phyloP scores from a whole-genome alignment of 1,140 invertebrate species.

The Phymorhynchus buccinoides region DNA sequence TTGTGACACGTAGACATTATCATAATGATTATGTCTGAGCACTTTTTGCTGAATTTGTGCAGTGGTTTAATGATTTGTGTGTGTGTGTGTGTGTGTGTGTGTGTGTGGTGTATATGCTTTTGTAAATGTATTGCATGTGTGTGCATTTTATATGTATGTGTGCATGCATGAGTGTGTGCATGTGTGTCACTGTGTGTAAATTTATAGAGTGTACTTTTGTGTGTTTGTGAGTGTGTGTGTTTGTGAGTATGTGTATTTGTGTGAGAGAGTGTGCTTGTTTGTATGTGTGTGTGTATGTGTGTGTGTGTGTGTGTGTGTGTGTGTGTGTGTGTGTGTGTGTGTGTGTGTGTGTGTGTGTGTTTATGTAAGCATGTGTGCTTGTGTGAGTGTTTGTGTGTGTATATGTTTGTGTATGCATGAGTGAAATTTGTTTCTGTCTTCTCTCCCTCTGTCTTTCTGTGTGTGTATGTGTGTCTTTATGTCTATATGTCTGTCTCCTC shows the following conservation, averaged over 20 bases:
- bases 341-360: too few species aligned
- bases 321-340: background rate
- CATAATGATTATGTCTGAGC: background rate
- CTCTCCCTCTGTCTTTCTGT: too few species aligned
- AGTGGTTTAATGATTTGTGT: background rate
- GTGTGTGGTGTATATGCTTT: background rate
- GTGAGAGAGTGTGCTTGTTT: background rate
- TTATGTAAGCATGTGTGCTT: too few species aligned
- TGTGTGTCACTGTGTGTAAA: background rate
- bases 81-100: constrained; percentile 21
- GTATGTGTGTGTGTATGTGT: constrained; percentile 15
- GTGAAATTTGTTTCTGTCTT: too few species aligned
- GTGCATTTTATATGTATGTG: constrained; percentile 21
- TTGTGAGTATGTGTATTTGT: background rate
- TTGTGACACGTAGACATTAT: too few species aligned
- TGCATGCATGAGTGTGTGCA: too few species aligned
- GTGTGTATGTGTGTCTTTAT: too few species aligned
- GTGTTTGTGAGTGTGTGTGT: background rate
- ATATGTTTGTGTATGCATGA: too few species aligned
- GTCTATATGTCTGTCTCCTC: too few species aligned
- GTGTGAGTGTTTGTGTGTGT: too few species aligned
- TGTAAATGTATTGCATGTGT: too few species aligned
- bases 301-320: constrained; percentile 25
- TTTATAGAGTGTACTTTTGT: background rate
- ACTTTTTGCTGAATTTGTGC: background rate